Percentiles rank a stretch among this genome's conserved stretches.
These are phyloP conservation scores for Lineus longissimus DNA, from an alignment of 1,140 invertebrate species.

Conservation along the genomic window DNA sequence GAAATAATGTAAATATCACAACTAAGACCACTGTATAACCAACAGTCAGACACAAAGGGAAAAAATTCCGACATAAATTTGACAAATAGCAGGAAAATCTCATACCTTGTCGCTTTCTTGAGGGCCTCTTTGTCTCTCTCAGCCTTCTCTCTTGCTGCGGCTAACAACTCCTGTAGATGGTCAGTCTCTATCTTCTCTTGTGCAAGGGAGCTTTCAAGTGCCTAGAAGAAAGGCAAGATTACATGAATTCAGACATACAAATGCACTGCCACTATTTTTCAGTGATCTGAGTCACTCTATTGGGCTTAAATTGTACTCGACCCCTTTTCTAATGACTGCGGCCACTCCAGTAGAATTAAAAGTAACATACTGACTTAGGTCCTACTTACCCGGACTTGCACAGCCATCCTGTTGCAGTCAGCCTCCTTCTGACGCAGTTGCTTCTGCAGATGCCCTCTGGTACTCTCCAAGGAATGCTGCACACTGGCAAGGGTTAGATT, in stretches of 20 bases:
- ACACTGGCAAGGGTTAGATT: conserved; percentile 38
- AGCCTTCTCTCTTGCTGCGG: conserved; percentile 34
- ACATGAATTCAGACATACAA: conserved; percentile 1
- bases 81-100: too few species aligned
- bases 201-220: conserved; percentile 42
- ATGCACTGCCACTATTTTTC: too few species aligned
- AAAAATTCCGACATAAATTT: too few species aligned
- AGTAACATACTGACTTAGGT: too few species aligned
- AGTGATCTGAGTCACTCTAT: too few species aligned
- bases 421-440: conserved; percentile 50
- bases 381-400: conserved; percentile 49
- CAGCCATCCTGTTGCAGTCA: conserved; percentile 52
- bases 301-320: too few species aligned
- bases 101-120: conserved; percentile 51
- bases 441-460: conserved; percentile 50
- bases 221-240: conserved; percentile 26
- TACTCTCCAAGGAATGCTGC: conserved; percentile 48
- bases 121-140: conserved; percentile 48
- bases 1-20: not conserved
- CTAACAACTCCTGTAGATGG: conserved; percentile 40
- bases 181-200: conserved; percentile 48
- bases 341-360: too few species aligned
- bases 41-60: too few species aligned
- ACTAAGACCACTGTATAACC: too few species aligned
- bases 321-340: too few species aligned